phyloP scores from a whole-genome alignment of 2,888 invertebrate species.

The Ernsta delagoae region DNA sequence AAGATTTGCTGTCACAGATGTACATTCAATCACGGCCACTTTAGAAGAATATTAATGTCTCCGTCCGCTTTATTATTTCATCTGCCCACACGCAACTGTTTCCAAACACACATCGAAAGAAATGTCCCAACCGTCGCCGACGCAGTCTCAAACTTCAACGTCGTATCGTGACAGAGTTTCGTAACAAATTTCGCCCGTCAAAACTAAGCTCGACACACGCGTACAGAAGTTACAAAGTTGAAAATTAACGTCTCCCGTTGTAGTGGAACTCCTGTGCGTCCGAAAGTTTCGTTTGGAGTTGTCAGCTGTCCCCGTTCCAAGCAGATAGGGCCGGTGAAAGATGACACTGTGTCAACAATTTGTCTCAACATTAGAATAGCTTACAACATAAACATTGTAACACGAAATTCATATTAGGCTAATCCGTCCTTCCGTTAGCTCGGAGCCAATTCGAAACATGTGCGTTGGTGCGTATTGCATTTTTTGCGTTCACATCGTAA shows the following conservation, averaged over 20 bases:
- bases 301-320: constrained; percentile 56
- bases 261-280: constrained; percentile 37
- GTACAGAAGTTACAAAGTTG: constrained; percentile 44
- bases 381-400: constrained; percentile 77
- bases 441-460: constrained; percentile 75
- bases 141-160: constrained; percentile 11
- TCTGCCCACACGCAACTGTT: constrained; percentile 69
- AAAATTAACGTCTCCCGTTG: constrained; percentile 44
- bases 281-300: constrained; percentile 48
- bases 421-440: constrained; percentile 74
- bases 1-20: neutral
- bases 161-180: constrained; percentile 32
- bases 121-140: constrained; percentile 68
- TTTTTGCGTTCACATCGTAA: constrained; percentile 79
- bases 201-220: constrained; percentile 40
- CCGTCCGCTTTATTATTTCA: constrained; percentile 62
- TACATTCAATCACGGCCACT: constrained; percentile 8
- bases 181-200: constrained; percentile 47
- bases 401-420: constrained; percentile 79
- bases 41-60: constrained; percentile 43
- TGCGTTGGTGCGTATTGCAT: constrained; percentile 51
- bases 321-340: constrained; percentile 79
- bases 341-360: constrained; percentile 82
- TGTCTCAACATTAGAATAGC: constrained; percentile 74
- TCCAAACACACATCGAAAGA: constrained; percentile 57